Evolutionary conservation across 2,888 invertebrate genomes (phyloP).

Genomic region (Galerucella pusilla): DNA sequence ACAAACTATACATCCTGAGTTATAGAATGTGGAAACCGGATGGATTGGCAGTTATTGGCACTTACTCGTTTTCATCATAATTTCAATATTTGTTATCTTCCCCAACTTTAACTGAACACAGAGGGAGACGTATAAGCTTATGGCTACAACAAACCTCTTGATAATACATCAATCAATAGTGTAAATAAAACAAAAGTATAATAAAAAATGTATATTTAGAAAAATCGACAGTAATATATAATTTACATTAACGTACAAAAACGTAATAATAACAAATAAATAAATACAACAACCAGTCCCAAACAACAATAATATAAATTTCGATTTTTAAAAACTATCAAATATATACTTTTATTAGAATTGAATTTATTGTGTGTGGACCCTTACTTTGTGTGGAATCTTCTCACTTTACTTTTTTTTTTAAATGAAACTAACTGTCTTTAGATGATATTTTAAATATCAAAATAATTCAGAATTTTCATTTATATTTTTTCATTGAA

Average conservation of each 20-base stretch:
- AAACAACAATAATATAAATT: background rate
- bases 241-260: background rate
- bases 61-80: too few species aligned
- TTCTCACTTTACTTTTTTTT: background rate
- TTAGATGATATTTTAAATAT: too few species aligned
- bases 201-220: conserved; percentile 6
- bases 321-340: background rate
- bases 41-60: too few species aligned
- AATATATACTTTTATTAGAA: background rate
- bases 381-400: background rate
- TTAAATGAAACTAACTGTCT: too few species aligned
- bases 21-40: too few species aligned
- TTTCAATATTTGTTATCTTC: too few species aligned
- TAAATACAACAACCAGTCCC: conserved; percentile 4
- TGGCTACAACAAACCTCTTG: too few species aligned
- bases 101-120: too few species aligned
- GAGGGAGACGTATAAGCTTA: too few species aligned
- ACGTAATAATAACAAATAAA: conserved; percentile 12
- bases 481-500: too few species aligned
- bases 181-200: background rate
- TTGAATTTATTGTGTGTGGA: background rate
- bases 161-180: background rate
- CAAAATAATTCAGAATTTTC: too few species aligned
- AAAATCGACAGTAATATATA: conserved; percentile 1
- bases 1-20: too few species aligned